These are phyloP conservation scores for Okamejei kenojei DNA, from an alignment of 2,797 vertebrate genomes.

Conservation along the genomic window DNA sequence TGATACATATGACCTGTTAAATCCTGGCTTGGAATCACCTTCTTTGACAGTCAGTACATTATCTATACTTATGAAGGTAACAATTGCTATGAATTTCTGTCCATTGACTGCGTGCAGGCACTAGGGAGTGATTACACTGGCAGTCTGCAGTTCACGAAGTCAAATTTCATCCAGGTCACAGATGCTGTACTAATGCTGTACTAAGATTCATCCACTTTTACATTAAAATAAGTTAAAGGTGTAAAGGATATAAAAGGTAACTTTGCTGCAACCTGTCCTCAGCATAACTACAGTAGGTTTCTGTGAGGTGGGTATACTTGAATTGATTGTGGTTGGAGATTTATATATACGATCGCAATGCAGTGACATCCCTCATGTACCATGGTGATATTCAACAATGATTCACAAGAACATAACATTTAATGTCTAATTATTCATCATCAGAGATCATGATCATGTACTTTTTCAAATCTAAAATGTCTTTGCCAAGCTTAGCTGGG, in stretches of 20 bases:
- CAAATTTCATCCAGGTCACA: constrained; percentile 2
- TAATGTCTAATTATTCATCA: not conserved
- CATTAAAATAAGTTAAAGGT: not conserved
- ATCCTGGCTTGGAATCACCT: constrained; percentile 31
- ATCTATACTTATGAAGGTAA: constrained; percentile 27
- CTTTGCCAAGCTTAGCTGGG: not conserved
- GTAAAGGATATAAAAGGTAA: not conserved
- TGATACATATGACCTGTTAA: constrained; percentile 33
- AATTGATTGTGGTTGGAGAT: not conserved
- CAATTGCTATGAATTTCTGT: not conserved
- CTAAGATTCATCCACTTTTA: not conserved
- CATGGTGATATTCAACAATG: not conserved
- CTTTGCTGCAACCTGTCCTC: not conserved
- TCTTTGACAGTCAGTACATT: constrained; percentile 16
- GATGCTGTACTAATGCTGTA: not conserved
- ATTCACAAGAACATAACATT: no score
- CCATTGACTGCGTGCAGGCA: constrained; percentile 18
- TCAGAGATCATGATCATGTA: not conserved
- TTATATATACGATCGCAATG: not conserved
- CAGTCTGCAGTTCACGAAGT: constrained; percentile 13
- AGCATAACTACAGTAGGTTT: not conserved
- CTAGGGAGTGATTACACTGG: not conserved
- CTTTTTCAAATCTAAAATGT: not conserved
- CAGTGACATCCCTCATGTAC: not conserved
- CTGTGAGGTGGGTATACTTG: not conserved